These are phyloP conservation scores for Iphiclides podalirius DNA, from an alignment of 2,888 invertebrate species.

Conservation along the genomic window DNA sequence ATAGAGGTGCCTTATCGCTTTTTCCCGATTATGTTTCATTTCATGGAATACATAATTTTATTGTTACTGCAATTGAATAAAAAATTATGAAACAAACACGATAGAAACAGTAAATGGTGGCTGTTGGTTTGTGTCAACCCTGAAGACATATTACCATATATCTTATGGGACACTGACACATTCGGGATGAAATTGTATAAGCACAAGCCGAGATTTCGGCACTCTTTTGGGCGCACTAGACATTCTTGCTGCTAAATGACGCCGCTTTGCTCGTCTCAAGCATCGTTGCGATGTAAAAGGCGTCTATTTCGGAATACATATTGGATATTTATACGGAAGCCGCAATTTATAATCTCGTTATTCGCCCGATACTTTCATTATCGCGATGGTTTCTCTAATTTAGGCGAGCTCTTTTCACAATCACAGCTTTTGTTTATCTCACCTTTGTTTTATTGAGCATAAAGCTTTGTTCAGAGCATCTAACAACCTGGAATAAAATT, in stretches of 20 bases:
- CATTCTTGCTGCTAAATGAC: constrained; percentile 18
- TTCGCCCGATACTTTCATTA: no score
- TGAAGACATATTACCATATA: constrained; percentile 39
- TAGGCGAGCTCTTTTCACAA: constrained; percentile 3
- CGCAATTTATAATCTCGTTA: background rate
- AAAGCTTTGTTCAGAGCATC: background rate
- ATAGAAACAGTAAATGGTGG: no score
- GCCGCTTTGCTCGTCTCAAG: constrained; percentile 16
- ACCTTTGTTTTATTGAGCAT: constrained; percentile 16
- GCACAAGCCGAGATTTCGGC: constrained; percentile 42
- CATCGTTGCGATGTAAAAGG: constrained; percentile 15
- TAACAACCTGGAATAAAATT: background rate
- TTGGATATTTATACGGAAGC: background rate
- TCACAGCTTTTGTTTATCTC: constrained; percentile 8
- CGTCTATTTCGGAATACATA: constrained; percentile 10
- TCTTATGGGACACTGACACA: constrained; percentile 45
- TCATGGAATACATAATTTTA: background rate
- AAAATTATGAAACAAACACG: no score
- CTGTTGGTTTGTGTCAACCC: constrained; percentile 41
- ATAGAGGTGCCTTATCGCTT: background rate
- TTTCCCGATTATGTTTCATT: background rate
- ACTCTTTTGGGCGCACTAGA: constrained; percentile 23
- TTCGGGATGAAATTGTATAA: constrained; percentile 54
- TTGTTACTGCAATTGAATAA: no score
- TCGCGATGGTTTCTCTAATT: constrained; percentile 18